A percentile compares a stretch with the other conserved stretches of the same genome.
Evolutionary conservation across 2,888 invertebrate species (phyloP).

Genomic region (Mythimna albipuncta): DNA sequence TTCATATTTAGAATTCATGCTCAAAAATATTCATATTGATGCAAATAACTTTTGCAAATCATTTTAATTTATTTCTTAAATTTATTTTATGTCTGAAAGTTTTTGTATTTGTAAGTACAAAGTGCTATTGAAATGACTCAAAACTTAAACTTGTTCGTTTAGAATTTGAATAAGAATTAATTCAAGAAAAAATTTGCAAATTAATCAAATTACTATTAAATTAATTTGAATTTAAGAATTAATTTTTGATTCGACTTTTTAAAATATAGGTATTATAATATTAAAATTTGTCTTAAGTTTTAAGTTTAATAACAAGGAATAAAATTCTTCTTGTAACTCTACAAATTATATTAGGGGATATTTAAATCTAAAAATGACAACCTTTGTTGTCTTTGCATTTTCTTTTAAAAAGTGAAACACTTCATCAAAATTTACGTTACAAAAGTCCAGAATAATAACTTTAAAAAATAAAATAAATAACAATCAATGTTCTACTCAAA

Average conservation of each 20-base stretch:
- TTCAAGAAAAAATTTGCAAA: no score
- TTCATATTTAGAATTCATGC: conserved; percentile 4
- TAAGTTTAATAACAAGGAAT: no score
- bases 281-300: no score
- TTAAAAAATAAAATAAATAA: not conserved
- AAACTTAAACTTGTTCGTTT: conserved; percentile 5
- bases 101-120: not conserved
- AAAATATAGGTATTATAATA: no score
- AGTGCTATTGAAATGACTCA: not conserved
- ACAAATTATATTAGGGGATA: no score
- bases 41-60: not conserved
- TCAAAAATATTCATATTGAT: conserved; percentile 3
- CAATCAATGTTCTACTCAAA: not conserved
- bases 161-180: not conserved
- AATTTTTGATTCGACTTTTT: no score
- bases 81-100: not conserved
- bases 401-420: not conserved
- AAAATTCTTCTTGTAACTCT: no score
- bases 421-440: not conserved
- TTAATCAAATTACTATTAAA: no score
- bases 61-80: conserved; percentile 3
- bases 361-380: no score
- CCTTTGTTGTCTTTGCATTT: no score
- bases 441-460: not conserved
- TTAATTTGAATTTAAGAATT: no score